Evolutionary conservation across 1,140 invertebrate genomes (phyloP).

Genomic region (Drosophila sp.): DNA sequence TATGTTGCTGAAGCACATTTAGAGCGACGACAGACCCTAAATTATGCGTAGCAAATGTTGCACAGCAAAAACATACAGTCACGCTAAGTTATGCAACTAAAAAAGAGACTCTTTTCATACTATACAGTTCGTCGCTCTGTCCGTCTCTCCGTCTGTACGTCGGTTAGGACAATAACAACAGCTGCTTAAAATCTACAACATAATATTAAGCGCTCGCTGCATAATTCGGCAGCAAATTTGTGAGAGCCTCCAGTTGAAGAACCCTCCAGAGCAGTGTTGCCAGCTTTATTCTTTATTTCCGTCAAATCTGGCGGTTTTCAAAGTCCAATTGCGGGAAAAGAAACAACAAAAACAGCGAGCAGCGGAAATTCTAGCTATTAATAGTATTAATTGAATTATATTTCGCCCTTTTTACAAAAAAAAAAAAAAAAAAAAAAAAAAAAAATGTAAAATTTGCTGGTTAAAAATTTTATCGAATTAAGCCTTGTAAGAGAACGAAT

Average conservation of each 20-base stretch:
- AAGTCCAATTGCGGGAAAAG: too few species aligned
- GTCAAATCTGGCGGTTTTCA: too few species aligned
- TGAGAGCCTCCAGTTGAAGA: background rate
- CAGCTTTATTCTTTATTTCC: too few species aligned
- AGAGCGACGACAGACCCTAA: conserved; percentile 24
- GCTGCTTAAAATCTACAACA: conserved; percentile 39
- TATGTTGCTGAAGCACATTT: background rate
- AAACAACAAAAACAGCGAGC: too few species aligned
- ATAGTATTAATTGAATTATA: too few species aligned
- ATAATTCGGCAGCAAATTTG: conserved; percentile 51
- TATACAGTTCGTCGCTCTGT: too few species aligned
- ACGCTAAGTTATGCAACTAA: conserved; percentile 11
- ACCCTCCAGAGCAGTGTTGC: conserved; percentile 12
- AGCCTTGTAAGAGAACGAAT: too few species aligned
- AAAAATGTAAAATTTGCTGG: too few species aligned
- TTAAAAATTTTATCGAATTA: too few species aligned
- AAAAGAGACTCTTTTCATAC: background rate
- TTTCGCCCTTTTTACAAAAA: too few species aligned
- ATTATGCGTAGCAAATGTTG: conserved; percentile 40
- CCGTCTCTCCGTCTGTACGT: background rate
- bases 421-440: too few species aligned
- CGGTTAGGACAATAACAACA: conserved; percentile 11
- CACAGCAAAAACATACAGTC: background rate
- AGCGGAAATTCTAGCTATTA: too few species aligned
- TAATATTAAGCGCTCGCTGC: conserved; percentile 31